These are phyloP conservation scores for Pseudoatta argentina DNA, from an alignment of 1,140 invertebrate genomes.

Conservation along the genomic window DNA sequence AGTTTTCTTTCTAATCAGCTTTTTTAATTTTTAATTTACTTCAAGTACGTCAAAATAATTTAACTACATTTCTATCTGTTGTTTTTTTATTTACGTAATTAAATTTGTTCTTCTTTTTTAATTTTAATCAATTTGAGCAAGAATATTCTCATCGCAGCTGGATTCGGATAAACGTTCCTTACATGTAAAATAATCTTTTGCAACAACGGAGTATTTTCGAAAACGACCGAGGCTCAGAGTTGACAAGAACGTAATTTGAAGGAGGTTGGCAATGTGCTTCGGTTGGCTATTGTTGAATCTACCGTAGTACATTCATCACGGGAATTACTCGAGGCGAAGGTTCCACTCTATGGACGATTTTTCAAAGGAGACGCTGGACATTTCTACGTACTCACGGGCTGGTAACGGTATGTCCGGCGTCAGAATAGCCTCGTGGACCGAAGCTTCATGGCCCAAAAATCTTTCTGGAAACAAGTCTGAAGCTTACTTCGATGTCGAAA, in stretches of 20 bases:
- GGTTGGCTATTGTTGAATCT: slow-evolving; percentile 56
- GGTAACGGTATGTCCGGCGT: slow-evolving; percentile 53
- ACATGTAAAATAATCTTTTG: not conserved
- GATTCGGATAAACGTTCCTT: not conserved
- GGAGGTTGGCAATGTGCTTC: slow-evolving; percentile 31
- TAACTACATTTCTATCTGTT: not conserved
- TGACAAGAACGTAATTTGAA: slow-evolving; percentile 35
- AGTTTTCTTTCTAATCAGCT: not conserved
- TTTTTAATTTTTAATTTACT: slow-evolving; percentile 5
- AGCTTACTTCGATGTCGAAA: slow-evolving; percentile 41
- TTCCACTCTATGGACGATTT: slow-evolving; percentile 56
- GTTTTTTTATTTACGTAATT: slow-evolving; percentile 1
- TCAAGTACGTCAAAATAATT: not conserved
- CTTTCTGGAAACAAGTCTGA: slow-evolving; percentile 42
- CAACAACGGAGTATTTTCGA: slow-evolving; percentile 4
- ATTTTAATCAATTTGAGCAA: not conserved
- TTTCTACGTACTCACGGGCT: slow-evolving; percentile 50
- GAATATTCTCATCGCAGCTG: not conserved
- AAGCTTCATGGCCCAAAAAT: slow-evolving; percentile 68
- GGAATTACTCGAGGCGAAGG: slow-evolving; percentile 56
- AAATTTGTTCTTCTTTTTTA: not conserved
- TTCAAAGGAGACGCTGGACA: slow-evolving; percentile 67
- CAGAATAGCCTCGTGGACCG: slow-evolving; percentile 15
- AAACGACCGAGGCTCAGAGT: slow-evolving; percentile 9
- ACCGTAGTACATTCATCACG: slow-evolving; percentile 61